These are phyloP conservation scores for Saguinus oedipus DNA, from an alignment of 2,797 vertebrate species.

Conservation along the genomic window DNA sequence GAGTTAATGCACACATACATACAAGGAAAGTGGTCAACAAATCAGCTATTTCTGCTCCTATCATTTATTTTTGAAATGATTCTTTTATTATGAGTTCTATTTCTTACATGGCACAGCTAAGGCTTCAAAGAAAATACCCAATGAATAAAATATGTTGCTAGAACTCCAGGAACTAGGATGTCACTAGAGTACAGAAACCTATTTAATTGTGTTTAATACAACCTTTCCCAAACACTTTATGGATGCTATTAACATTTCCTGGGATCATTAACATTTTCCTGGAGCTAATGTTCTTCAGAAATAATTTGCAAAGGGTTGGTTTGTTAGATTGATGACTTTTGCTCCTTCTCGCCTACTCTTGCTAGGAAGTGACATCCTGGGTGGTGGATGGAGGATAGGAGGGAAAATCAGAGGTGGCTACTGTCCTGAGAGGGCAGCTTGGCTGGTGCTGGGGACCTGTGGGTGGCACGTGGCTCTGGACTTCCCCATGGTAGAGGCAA, in stretches of 20 bases:
- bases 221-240: constrained; percentile 3
- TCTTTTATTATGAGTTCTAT: neutral
- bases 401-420: rapidly evolving
- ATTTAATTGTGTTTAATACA: neutral
- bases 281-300: neutral
- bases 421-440: neutral
- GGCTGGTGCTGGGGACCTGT: too few relatives aligned
- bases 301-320: neutral
- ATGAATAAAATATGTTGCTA: neutral
- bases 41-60: neutral
- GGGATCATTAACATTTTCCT: constrained; percentile 9
- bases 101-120: neutral
- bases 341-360: neutral
- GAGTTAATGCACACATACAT: neutral
- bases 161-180: neutral
- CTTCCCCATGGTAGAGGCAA: neutral
- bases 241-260: constrained; percentile 16
- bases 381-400: neutral
- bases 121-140: neutral
- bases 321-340: neutral
- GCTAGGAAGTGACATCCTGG: neutral
- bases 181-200: neutral
- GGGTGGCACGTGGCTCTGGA: rapidly evolving
- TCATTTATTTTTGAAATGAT: constrained; percentile 8
- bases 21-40: neutral